Base-by-base conservation (phyloP, 1,140 invertebrate genomes). In the Drosophila kurseongensis region DNA sequence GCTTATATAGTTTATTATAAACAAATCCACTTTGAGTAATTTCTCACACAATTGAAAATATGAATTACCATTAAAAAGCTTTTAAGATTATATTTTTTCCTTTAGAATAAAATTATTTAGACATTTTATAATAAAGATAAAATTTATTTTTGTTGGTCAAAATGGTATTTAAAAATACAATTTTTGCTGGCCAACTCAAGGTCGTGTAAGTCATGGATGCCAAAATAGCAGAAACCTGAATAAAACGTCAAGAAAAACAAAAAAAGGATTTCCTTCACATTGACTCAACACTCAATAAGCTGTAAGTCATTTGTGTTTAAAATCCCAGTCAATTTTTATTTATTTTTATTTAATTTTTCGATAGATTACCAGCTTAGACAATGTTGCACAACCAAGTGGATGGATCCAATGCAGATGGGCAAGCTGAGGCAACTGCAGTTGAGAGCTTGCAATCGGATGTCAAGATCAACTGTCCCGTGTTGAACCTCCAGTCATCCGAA, bases 381-480 rank as follows among this genome's bases (percentile, higher is more conserved):
- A 81, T 76, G 73, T 67, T 73, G 29, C 52, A 76, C 29, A n/a
- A n/a, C 12, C 36, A 42, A 8, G 29, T 44, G 47, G 32, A 65
- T 52, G 61, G 1, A 29, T 12, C 4, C 1, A 14, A 14, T 14
- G n/a, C 23, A 36, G 47, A 29, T 23, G 44, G 16, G 23, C 16
- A 1, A 13, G 10, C 7, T 2, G 44, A 35, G 13, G 10, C 9
- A 1, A 9, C 9, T 27, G 23, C 35, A 38, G 56, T 5, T 10
- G 56, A 38, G 12, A 13, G 14, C 42, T 14, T 36, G n/a, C 16
- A 57, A 14, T 16, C 27, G 23, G 23, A 42, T 10, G n/a, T 12
- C n/a, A 18, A 35, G 18, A 23, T 16, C 14, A 14, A 41, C 27
- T 32, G 55, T 35, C 14, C 55, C 14, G 14, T n/a, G 10, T 14